A percentile compares a stretch with the other conserved stretches of the same genome.
Evolutionary conservation across 2,113 vertebrate species (phyloP).

Genomic region (Carettochelys insculpta): DNA sequence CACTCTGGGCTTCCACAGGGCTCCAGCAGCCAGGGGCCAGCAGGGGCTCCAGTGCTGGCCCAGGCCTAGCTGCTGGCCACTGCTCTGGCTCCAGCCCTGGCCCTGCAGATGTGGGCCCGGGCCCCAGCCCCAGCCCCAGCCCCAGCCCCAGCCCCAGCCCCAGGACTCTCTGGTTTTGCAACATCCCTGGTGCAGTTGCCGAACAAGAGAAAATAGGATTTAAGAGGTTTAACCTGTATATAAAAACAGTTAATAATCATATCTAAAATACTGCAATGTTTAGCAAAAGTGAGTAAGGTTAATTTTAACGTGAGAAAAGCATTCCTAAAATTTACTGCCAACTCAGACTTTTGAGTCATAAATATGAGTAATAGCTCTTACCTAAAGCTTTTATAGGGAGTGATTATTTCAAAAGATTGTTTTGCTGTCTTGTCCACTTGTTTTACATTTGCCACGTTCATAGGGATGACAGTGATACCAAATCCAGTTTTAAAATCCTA

Average conservation of each 20-base stretch:
- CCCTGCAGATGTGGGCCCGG: too few species aligned
- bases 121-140: too few species aligned
- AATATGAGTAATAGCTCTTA: conserved; percentile 63
- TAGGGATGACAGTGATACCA: conserved; percentile 87
- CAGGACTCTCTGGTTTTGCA: too few species aligned
- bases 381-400: conserved; percentile 97
- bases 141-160: too few species aligned
- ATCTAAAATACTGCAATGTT: neutral
- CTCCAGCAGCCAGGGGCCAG: too few species aligned
- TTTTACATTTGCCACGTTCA: conserved; percentile 90
- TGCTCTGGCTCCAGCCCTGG: too few species aligned
- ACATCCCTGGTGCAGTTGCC: too few species aligned
- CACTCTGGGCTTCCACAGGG: too few species aligned
- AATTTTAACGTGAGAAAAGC: neutral
- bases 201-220: too few species aligned
- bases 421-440: conserved; percentile 83
- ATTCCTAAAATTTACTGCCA: neutral
- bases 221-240: too few species aligned
- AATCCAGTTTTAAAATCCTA: conserved; percentile 92
- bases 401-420: conserved; percentile 93
- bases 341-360: neutral
- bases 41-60: too few species aligned
- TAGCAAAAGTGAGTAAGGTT: neutral
- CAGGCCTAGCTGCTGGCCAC: too few species aligned
- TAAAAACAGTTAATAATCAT: neutral